Evolutionary conservation across 1,140 invertebrate genomes (phyloP).

Genomic region (Bombus superbus): DNA sequence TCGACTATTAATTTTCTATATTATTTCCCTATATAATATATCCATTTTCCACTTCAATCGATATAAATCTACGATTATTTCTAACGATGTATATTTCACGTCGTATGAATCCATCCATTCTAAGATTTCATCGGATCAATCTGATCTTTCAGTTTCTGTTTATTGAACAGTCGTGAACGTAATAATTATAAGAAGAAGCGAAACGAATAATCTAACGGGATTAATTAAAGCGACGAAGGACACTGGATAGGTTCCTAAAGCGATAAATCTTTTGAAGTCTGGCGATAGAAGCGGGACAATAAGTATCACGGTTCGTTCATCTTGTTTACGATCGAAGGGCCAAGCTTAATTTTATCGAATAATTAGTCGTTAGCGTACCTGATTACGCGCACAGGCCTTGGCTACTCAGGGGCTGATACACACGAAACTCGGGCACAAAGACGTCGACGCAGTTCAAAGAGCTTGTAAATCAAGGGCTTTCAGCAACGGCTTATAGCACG

Average conservation of each 20-base stretch:
- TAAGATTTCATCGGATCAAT: too few relatives aligned
- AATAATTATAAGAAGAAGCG: neutral
- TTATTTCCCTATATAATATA: too few relatives aligned
- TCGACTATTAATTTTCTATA: too few relatives aligned
- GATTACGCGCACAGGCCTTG: constrained; percentile 26
- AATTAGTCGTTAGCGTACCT: constrained; percentile 30
- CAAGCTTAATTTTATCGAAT: constrained; percentile 42
- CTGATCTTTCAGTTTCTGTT: too few relatives aligned
- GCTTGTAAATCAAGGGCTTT: constrained; percentile 24
- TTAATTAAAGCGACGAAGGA: constrained; percentile 4
- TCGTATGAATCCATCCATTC: too few relatives aligned
- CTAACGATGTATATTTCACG: too few relatives aligned
- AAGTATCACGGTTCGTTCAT: constrained; percentile 11
- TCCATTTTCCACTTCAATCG: too few relatives aligned
- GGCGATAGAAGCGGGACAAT: neutral
- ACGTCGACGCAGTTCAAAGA: neutral
- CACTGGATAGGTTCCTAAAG: neutral
- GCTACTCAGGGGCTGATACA: neutral
- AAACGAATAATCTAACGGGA: neutral
- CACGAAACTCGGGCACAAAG: constrained; percentile 8
- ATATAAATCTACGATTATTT: too few relatives aligned
- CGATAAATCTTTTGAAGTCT: constrained; percentile 8
- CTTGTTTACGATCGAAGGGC: constrained; percentile 24
- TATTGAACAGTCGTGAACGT: too few relatives aligned
- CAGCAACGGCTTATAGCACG: neutral